phyloP scores from a whole-genome alignment of 2,113 vertebrate genomes.

The Bubo bubo region DNA sequence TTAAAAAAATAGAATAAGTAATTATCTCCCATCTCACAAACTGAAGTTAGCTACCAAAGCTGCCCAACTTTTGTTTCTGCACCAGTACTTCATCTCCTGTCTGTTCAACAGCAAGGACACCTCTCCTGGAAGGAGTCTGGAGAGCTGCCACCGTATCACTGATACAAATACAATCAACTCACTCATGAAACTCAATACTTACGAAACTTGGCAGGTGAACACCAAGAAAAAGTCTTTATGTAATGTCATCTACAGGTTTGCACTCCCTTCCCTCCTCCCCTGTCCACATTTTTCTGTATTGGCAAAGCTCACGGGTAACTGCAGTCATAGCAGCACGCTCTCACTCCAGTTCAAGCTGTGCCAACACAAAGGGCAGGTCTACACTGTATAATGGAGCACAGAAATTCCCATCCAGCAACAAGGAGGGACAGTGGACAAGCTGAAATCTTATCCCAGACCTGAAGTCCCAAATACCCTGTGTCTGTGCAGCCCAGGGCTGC shows the following conservation, averaged over 20 bases:
- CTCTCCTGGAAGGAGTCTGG: constrained; percentile 19
- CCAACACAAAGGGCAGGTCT: neutral
- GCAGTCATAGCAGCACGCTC: neutral
- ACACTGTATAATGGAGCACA: neutral
- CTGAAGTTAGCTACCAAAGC: neutral
- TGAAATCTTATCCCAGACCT: neutral
- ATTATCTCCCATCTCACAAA: neutral
- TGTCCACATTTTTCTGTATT: neutral
- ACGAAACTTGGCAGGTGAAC: neutral
- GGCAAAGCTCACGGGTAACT: neutral
- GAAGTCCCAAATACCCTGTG: accelerated
- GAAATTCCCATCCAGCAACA: neutral
- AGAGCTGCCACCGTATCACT: neutral
- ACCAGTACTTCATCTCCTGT: neutral
- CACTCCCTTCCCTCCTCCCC: neutral
- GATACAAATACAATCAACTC: neutral
- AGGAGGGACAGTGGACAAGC: accelerated
- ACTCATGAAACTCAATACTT: neutral
- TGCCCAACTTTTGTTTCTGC: neutral
- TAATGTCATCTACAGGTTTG: neutral
- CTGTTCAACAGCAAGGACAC: neutral
- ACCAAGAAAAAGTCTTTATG: neutral
- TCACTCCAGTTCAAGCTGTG: neutral
- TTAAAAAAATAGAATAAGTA: neutral
- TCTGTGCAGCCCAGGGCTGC: neutral